Conservation (phyloP, 2,113 vertebrate genomes). For the Protobothrops flavoviridis region DNA sequence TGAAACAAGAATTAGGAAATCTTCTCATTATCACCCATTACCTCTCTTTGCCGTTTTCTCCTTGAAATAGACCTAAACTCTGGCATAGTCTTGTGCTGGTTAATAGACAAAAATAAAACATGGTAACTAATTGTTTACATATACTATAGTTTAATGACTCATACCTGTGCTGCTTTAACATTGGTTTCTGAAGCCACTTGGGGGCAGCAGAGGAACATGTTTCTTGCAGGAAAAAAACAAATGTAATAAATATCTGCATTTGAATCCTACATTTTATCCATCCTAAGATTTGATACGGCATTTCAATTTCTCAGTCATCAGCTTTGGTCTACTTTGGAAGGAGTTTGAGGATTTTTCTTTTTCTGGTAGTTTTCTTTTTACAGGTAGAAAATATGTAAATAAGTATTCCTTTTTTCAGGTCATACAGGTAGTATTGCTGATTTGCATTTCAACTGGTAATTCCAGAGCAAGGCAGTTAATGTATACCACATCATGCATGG, state of each 20-base stretch:
- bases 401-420: neutral
- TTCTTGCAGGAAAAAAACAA: constrained; percentile 36
- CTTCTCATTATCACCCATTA: neutral
- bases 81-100: neutral
- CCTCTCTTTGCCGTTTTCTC: neutral
- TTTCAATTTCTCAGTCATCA: constrained; percentile 15
- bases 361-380: neutral
- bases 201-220: constrained; percentile 56
- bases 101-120: neutral
- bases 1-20: neutral
- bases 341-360: constrained; percentile 12
- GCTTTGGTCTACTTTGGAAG: neutral
- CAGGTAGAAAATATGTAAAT: neutral
- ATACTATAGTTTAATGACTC: constrained; percentile 7
- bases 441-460: constrained; percentile 28
- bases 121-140: neutral
- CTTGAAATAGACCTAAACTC: neutral
- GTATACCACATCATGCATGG: constrained; percentile 3
- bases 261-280: neutral
- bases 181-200: constrained; percentile 54
- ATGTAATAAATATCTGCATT: constrained; percentile 19
- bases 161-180: neutral
- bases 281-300: neutral
- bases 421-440: constrained; percentile 20
- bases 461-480: neutral